Evolutionary conservation across 1,140 invertebrate species (phyloP), one percentile per base, ranked within the genome.

Genomic region (Anthonomus grandis): DNA sequence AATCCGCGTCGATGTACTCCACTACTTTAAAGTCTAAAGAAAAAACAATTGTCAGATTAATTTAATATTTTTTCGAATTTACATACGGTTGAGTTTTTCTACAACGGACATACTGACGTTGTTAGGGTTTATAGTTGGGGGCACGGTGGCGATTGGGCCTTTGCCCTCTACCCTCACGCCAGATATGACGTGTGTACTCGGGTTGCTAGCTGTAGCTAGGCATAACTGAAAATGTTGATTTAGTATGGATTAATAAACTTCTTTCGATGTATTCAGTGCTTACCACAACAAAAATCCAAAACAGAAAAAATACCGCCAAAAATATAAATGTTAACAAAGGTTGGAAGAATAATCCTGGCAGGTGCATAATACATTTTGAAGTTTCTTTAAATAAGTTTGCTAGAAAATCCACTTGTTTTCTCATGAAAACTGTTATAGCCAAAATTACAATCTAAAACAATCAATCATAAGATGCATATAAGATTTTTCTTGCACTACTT

Each of bases 281-380:
- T 78, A 89, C 87, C 60, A 95, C 82, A 27, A 95, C 84, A 23
- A 81, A 78, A 1, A 93, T 78, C 92, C 92, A 96, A 77, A 90
- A 91, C 34, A 84, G 74, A 60, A 93, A 87, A 71, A 95, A 95
- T 34, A 84, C 57, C 21, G 88, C 72, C 0, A 96, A 76, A 41
- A 86, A 80, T 38, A 89, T 58, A 70, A 94, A 94, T 0, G 93
- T 95, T 53, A 93, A 76, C 1, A 96, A 69, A 0, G 94, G 93
- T 68, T 95, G 93, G 17, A 94, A 75, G 65, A 95, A 86, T 19
- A 97, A 73, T n/a, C 82, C 83, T 4, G 93, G 93, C 57, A 96
- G 80, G 65, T 85, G 83, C 42, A 84, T 82, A 31, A 97, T 78
- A 69, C 91, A 95, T 58, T 86, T 82, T 8, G 90, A 89, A 22